Conservation (phyloP, 1,140 invertebrate species). For the Sycobia sp. region DNA sequence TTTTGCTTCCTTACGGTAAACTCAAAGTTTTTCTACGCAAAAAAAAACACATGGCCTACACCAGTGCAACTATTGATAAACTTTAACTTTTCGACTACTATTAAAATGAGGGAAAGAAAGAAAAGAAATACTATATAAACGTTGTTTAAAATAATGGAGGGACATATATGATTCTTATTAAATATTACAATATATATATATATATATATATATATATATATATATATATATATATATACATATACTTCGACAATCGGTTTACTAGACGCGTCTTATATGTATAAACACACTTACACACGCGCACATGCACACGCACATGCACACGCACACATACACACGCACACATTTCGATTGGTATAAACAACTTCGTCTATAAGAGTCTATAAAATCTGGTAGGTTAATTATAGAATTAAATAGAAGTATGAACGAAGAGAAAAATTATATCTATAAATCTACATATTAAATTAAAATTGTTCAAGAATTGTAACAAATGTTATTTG, state of each 20-base stretch:
- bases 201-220: no score
- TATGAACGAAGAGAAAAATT: slow-evolving; percentile 11
- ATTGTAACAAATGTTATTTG: no score
- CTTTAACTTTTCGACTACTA: slow-evolving; percentile 24
- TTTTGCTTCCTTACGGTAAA: slow-evolving; percentile 17
- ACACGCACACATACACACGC: no score
- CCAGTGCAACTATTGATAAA: slow-evolving; percentile 22
- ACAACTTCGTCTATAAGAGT: slow-evolving; percentile 30
- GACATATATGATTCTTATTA: neutral
- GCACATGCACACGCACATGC: no score
- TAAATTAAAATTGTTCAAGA: neutral
- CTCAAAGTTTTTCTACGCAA: slow-evolving; percentile 27
- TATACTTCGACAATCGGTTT: slow-evolving; percentile 49
- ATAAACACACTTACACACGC: slow-evolving; percentile 28
- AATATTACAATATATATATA: no score
- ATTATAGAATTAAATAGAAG: slow-evolving; percentile 26
- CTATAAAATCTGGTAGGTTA: slow-evolving; percentile 7
- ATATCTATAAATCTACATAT: neutral
- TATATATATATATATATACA: no score
- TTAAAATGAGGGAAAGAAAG: slow-evolving; percentile 12
- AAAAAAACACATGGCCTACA: slow-evolving; percentile 26
- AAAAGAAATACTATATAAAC: neutral
- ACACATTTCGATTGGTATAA: slow-evolving; percentile 10
- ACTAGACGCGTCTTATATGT: slow-evolving; percentile 36
- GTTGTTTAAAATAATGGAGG: neutral